A percentile compares a stretch with the other conserved stretches of the same genome.
These are phyloP conservation scores for Florisuga fusca DNA, from an alignment of 2,797 vertebrate species.

Conservation along the genomic window DNA sequence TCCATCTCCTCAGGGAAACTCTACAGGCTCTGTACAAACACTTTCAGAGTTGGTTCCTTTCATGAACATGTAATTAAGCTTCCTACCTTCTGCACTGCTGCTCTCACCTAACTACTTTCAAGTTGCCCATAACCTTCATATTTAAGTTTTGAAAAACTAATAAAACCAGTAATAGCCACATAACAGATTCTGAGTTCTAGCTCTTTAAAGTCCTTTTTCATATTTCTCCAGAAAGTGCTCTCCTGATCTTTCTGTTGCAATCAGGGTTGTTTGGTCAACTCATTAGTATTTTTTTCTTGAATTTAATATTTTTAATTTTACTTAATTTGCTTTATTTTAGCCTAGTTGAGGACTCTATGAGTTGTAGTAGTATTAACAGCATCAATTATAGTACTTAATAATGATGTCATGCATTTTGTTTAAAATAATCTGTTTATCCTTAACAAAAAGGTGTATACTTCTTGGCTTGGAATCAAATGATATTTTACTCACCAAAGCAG, in stretches of 20 bases:
- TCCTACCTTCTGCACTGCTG: not conserved
- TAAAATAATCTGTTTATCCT: not conserved
- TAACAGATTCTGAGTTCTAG: not conserved
- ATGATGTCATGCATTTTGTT: not conserved
- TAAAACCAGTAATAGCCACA: not conserved
- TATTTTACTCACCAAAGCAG: not conserved
- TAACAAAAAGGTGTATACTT: not conserved
- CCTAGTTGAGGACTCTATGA: not conserved
- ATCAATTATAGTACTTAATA: not conserved
- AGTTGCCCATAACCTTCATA: not conserved
- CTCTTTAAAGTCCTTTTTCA: not conserved
- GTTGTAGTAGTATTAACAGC: not conserved
- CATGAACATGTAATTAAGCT: not conserved
- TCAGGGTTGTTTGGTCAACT: not conserved
- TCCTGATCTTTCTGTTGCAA: not conserved
- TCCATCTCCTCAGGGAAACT: not conserved
- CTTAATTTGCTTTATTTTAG: not conserved
- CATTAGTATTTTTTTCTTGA: not conserved
- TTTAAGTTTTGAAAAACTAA: not conserved
- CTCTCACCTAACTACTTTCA: not conserved
- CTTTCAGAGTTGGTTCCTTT: not conserved
- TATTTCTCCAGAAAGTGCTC: not conserved
- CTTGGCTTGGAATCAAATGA: not conserved
- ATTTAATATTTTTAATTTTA: not conserved
- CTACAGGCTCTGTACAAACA: not conserved